Evolutionary conservation across 2,113 vertebrate genomes (phyloP), one percentile per base, ranked within the genome.

Genomic region (Noturus placidus): DNA sequence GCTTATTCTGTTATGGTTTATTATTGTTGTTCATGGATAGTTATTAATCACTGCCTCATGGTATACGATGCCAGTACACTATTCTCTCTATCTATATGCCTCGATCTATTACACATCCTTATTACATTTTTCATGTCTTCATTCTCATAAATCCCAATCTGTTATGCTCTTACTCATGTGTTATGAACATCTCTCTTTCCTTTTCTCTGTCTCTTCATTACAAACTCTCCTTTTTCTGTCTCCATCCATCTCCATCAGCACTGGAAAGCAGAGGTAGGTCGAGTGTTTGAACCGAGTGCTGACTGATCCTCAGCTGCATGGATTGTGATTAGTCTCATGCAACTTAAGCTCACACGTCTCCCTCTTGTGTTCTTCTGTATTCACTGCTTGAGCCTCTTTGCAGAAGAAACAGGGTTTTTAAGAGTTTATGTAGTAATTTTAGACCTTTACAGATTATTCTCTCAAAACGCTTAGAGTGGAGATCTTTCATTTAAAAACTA

Each of bases 241-340:
- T 85, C 65, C 91, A 79, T 91, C 91, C 81, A 80, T 90, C 83
- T 91, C 93, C 92, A 69, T 86, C 94, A 99, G 97, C 97, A 98
- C 94, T 98, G 97, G 97, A 96, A 96, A 94, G 93, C 94, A 17
- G 96, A 97, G 97, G 97, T 98, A 95, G 93, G 94, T 94, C 80
- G 89, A 87, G 90, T 85, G 83, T 92, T 87, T 89, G 90, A 90
- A 84, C 50, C 42, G 33, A 85, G 87, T 89, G 92, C 91, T 88
- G 90, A 86, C 82, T 91, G 91, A 88, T 88, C 50, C 61, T 69
- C 25, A 87, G 46, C 84, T 88, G 87, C 89, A 92, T 92, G 94
- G 91, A 46, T 59, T 88, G 63, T 61, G 42, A 35, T 65, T 69
- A 67, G n/a, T 65, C 84, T 56, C 42, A 65, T 87, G 67, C 30